phyloP scores from a whole-genome alignment of 2,888 invertebrate species.

The Coleophora flavipennella region DNA sequence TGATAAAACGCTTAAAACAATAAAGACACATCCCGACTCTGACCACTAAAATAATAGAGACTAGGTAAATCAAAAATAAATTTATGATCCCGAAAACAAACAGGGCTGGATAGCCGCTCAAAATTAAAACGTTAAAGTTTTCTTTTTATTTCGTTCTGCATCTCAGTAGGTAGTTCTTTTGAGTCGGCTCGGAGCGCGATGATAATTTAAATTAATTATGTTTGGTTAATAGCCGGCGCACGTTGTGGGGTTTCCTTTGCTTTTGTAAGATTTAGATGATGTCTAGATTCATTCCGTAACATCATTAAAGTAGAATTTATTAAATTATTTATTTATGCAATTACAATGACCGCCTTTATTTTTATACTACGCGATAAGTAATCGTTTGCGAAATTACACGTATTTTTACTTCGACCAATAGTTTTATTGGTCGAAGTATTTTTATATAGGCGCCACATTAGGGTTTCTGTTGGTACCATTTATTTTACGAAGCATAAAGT shows the following conservation, averaged over 20 bases:
- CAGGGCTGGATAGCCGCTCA: constrained; percentile 37
- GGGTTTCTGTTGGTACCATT: too few species aligned
- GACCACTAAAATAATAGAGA: constrained; percentile 44
- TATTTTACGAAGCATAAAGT: too few species aligned
- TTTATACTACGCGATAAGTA: too few species aligned
- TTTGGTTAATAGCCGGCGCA: constrained; percentile 47
- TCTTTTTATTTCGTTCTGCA: constrained; percentile 26
- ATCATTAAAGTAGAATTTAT: too few species aligned
- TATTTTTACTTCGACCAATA: too few species aligned
- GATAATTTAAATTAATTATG: constrained; percentile 64
- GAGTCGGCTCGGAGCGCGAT: constrained; percentile 20
- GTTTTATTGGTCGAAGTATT: too few species aligned
- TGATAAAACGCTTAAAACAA: constrained; percentile 25
- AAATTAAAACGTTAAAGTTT: constrained; percentile 42
- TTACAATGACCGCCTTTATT: too few species aligned
- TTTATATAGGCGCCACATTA: too few species aligned
- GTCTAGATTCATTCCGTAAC: neutral
- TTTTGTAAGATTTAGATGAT: neutral
- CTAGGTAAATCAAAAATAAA: constrained; percentile 36
- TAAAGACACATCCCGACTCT: constrained; percentile 25
- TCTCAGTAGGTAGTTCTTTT: constrained; percentile 16
- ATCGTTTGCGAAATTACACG: too few species aligned
- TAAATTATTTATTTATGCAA: too few species aligned
- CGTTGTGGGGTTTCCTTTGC: constrained; percentile 3
- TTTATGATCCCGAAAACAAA: constrained; percentile 24